Evolutionary conservation across 2,888 invertebrate species (phyloP), one percentile per base, ranked within the genome.

Genomic region (Dorcus parallelipipedus): DNA sequence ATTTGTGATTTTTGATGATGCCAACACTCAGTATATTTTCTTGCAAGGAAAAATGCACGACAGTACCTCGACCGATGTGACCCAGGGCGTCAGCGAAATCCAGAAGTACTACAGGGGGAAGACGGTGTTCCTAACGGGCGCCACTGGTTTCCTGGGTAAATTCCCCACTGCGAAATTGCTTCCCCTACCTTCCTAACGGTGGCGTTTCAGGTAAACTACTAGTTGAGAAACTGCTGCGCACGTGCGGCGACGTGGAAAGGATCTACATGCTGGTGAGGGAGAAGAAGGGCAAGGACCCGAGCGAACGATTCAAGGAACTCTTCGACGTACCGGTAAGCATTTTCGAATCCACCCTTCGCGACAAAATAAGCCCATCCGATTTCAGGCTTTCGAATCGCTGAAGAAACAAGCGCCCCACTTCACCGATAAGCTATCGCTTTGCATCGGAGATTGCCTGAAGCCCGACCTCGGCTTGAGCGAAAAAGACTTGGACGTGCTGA

Each of bases 111-210:
- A 81, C 72, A 77, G 78, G 1, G 77, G 76, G 2, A 81, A 82
- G 64, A 77, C 80, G 0, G 77, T 92, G 1, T 84, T 92, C 69
- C 81, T 92, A 51, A 92, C 91, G 0, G 92, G 91, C 0, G 86
- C 84, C 0, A 88, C 89, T 0, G 91, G 91, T 1, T 71, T 71
- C 55, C 62, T 72, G 26, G 74, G 74, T 17, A 73, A 70, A 59
- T 56, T 73, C 14, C 62, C 72, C 9, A 38, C 76, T 51, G 76
- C 76, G 58, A 76, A 76, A 59, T 56, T 76, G 42, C 55, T 76
- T 8, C 59, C 75, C n/a, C 57, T 63, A 1, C 74, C 73, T 33
- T 33, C 6, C 26, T 33, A 33, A 33, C 26, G 51, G 92, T 91
- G 0, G 92, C 1, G 69, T 70, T 54, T 63, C 70, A 20, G 73